phyloP scores from a whole-genome alignment of 2,888 invertebrate species.

The Drosophila suboccidentalis region DNA sequence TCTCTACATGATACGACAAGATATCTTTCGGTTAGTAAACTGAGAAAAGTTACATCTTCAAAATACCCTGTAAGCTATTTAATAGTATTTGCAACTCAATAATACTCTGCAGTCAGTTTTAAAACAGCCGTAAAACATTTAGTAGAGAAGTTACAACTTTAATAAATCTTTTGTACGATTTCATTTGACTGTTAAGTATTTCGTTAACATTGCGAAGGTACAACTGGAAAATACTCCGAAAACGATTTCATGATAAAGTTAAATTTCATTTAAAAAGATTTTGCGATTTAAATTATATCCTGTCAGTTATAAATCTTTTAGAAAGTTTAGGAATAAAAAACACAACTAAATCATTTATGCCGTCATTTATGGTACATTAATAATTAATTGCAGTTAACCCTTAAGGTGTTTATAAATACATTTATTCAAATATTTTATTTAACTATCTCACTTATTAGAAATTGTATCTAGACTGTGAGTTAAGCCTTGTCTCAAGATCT shows the following conservation, averaged over 20 bases:
- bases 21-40: too few species aligned
- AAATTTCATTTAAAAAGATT: background rate
- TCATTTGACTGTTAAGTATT: background rate
- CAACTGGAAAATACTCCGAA: background rate
- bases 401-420: too few species aligned
- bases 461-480: background rate
- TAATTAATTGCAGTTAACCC: too few species aligned
- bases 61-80: too few species aligned
- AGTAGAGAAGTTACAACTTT: background rate
- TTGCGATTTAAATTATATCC: background rate
- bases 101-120: background rate
- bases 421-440: background rate
- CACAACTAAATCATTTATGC: background rate
- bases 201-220: background rate
- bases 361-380: background rate
- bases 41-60: too few species aligned
- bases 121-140: background rate
- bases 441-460: background rate
- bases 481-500: constrained; percentile 14
- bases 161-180: background rate
- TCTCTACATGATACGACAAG: too few species aligned
- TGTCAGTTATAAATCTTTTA: background rate
- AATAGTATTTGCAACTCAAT: background rate
- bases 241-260: background rate
- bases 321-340: background rate